Evolutionary conservation across 2,888 invertebrate species (phyloP), one percentile per base, ranked within the genome.

Genomic region (Ephialtes manifestator): DNA sequence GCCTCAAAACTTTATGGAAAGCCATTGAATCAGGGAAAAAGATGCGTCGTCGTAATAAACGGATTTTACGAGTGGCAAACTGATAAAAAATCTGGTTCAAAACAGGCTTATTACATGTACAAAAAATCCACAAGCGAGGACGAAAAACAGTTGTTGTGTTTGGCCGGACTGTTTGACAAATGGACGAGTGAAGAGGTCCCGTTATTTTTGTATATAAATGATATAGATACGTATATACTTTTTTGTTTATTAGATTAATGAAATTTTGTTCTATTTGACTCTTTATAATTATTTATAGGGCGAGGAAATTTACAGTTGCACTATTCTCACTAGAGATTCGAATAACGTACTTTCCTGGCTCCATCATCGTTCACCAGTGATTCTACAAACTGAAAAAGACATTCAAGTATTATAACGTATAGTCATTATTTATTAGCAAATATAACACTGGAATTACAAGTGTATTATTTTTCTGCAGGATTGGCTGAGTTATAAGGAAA

Each of bases 291-390:
- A 85, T 87, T 87, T 83, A 81, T 83, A 95, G 90, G 95, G 95
- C 35, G 94, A 95, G 80, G 95, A 95, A 63, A 95, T 97, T 63
- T 97, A 96, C 89, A 97, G 96, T 86, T 98, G 97, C 92, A 96
- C 97, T 63, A 95, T 98, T 1, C 96, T 98, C 67, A 98, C 98
- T 18, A 97, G 96, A 95, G 96, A 97, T 60, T 96, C 97, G 0
- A 96, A 96, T 86, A 93, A 95, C 51, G 95, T 96, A 18, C 92
- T 97, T 86, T 95, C 95, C 46, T 97, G 97, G 96, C 94, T 98
- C 72, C 98, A 98, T 94, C 96, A 97, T 90, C 95, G 98, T 91
- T 96, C 97, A 96, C 98, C 98, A 80, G 97, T 97, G n/a, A 95
- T 98, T 89, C 94, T 98, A 63, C 96, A 96, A 79, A 96, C 95